Conservation (phyloP, 2,888 invertebrate species). For the Allygus modestus region DNA sequence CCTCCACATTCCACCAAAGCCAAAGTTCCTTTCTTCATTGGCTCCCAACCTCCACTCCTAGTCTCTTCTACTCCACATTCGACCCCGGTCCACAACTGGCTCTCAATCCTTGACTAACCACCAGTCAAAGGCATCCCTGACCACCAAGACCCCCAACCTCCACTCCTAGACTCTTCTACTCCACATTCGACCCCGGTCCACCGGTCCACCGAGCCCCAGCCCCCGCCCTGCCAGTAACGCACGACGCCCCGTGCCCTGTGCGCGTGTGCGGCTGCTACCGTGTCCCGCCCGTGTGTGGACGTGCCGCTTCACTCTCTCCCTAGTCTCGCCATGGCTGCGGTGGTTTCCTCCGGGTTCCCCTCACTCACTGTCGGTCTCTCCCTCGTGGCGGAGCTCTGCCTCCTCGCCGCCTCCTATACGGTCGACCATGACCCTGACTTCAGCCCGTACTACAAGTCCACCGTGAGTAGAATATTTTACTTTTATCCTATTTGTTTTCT, state of each 20-base stretch:
- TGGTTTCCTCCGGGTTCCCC: neutral
- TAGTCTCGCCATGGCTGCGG: constrained; percentile 2
- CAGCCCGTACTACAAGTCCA: constrained; percentile 67
- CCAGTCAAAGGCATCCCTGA: too few relatives aligned
- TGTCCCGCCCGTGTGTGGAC: neutral
- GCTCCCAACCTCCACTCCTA: too few relatives aligned
- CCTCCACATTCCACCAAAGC: too few relatives aligned
- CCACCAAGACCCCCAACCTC: neutral
- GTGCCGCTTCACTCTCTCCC: constrained; percentile 34
- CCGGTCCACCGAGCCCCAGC: neutral
- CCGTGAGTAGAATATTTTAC: constrained; percentile 58
- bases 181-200: neutral
- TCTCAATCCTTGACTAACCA: too few relatives aligned
- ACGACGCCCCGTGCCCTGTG: neutral
- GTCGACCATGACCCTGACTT: constrained; percentile 65
- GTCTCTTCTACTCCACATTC: too few relatives aligned
- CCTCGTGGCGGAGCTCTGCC: constrained; percentile 12
- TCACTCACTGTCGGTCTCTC: constrained; percentile 13
- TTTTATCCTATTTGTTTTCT: constrained; percentile 17
- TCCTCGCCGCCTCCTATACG: neutral
- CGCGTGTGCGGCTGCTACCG: neutral
- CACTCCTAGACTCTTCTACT: neutral
- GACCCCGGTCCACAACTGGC: too few relatives aligned
- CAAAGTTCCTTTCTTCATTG: too few relatives aligned
- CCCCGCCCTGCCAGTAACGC: neutral